These are phyloP conservation scores for Watsonalla cultraria DNA, from an alignment of 2,888 invertebrate genomes.

Conservation along the genomic window DNA sequence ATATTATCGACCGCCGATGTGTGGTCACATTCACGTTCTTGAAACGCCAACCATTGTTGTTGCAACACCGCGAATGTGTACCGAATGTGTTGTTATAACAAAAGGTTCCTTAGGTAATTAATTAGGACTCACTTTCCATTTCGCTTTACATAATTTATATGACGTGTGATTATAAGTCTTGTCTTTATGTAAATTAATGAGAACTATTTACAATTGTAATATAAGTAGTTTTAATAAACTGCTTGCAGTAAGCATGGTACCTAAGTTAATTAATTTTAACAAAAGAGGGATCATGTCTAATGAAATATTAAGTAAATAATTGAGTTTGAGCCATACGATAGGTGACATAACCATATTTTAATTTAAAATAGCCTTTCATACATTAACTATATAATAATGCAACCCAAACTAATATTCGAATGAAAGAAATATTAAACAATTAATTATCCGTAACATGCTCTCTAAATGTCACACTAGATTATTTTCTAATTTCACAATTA, in stretches of 20 bases:
- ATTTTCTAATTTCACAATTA: slow-evolving; percentile 28
- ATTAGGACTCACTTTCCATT: slow-evolving; percentile 35
- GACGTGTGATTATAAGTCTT: too few relatives aligned
- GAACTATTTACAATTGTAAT: too few relatives aligned
- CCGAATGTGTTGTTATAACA: slow-evolving; percentile 1
- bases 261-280: too few relatives aligned
- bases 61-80: too few relatives aligned
- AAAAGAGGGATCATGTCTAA: too few relatives aligned
- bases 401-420: not conserved
- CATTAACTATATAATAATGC: not conserved
- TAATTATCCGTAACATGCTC: not conserved
- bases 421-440: not conserved
- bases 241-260: too few relatives aligned
- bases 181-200: too few relatives aligned
- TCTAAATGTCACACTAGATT: slow-evolving; percentile 20
- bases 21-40: slow-evolving; percentile 26
- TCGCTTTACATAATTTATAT: slow-evolving; percentile 26
- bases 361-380: too few relatives aligned
- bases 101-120: slow-evolving; percentile 26
- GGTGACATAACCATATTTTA: too few relatives aligned
- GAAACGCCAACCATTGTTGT: slow-evolving; percentile 15
- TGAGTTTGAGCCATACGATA: too few relatives aligned
- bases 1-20: slow-evolving; percentile 26
- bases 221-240: too few relatives aligned
- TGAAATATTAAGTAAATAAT: too few relatives aligned